Conservation (phyloP, 1,140 invertebrate species). For the Panagrolaimus sp. region DNA sequence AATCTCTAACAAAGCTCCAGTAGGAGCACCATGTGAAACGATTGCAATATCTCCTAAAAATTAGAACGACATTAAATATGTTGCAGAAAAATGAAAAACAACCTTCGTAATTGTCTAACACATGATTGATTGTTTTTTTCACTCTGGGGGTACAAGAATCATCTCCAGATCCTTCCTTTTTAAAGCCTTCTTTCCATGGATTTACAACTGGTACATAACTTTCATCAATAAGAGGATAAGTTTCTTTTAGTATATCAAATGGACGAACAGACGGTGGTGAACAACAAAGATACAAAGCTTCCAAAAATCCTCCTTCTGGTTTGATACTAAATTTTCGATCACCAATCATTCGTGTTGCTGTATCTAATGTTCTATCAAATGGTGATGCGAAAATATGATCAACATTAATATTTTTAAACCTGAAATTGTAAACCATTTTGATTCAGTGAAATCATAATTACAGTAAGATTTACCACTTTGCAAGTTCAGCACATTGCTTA, state of each 20-base stretch:
- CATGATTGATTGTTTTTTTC: background rate
- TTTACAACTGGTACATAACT: slow-evolving; percentile 1
- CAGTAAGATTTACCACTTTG: background rate
- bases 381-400: slow-evolving; percentile 11
- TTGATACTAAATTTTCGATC: background rate
- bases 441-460: background rate
- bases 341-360: background rate
- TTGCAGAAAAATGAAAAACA: too few species aligned
- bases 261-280: background rate
- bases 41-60: background rate
- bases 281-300: slow-evolving; percentile 10
- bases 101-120: background rate
- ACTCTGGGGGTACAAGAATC: background rate
- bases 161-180: background rate
- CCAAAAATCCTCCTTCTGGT: slow-evolving; percentile 5
- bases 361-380: slow-evolving; percentile 10
- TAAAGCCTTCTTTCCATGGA: slow-evolving; percentile 7
- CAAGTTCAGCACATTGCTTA: slow-evolving; percentile 1
- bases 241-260: slow-evolving; percentile 1
- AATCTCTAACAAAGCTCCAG: background rate
- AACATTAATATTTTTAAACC: slow-evolving; percentile 9
- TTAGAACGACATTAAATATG: too few species aligned
- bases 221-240: background rate
- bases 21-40: slow-evolving; percentile 4
- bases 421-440: background rate